Conservation (phyloP, 2,797 vertebrate species). For the Chiloscyllium punctatum region DNA sequence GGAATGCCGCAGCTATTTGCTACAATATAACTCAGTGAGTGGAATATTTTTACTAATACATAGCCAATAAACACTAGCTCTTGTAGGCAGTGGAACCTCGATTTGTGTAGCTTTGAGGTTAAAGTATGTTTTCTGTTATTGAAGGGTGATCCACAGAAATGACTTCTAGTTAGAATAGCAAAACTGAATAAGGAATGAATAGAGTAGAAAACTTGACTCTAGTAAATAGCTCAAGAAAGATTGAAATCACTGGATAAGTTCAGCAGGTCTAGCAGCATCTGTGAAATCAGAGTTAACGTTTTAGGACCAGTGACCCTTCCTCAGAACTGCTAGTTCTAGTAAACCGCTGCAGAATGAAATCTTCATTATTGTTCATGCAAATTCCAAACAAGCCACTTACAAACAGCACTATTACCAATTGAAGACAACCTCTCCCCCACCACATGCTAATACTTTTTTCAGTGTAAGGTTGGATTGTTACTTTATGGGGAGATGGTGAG, state of each 20-base stretch:
- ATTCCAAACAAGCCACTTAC: neutral
- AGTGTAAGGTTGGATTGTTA: neutral
- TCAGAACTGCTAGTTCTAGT: neutral
- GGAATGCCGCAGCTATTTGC: slow-evolving; percentile 14
- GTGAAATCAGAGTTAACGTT: too few species aligned
- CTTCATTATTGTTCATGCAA: neutral
- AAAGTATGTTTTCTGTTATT: neutral
- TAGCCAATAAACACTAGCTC: neutral
- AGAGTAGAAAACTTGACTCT: neutral
- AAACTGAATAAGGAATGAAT: neutral
- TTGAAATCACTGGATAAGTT: too few species aligned
- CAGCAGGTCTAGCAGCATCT: too few species aligned
- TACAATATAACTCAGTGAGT: neutral
- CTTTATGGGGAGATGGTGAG: neutral
- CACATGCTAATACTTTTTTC: neutral
- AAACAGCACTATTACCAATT: neutral
- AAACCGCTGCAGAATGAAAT: neutral
- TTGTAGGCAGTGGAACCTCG: neutral
- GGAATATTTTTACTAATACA: neutral
- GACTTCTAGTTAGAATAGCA: neutral
- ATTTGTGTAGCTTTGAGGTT: neutral
- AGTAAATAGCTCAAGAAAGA: too few species aligned
- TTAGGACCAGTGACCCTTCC: too few species aligned
- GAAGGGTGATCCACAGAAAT: slow-evolving; percentile 3
- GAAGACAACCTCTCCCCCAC: neutral